These are phyloP conservation scores for Mesembrinibis cayennensis DNA, from an alignment of 2,113 vertebrate species.

Conservation along the genomic window DNA sequence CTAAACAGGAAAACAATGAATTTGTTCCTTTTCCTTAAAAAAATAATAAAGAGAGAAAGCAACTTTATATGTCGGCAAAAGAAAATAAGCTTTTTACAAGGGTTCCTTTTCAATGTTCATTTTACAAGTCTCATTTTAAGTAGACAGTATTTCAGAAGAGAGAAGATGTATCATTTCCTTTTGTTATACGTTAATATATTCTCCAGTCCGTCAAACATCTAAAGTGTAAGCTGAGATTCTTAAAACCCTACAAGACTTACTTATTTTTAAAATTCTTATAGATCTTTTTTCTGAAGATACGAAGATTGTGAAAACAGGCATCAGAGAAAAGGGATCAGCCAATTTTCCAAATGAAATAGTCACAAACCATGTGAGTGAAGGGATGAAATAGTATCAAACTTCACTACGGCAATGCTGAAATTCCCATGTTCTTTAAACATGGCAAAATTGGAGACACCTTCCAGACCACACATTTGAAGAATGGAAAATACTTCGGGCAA, in stretches of 20 bases:
- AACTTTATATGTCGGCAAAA: background rate
- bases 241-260: background rate
- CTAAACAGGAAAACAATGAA: background rate
- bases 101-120: background rate
- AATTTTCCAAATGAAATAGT: background rate
- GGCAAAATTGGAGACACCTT: background rate
- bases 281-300: background rate
- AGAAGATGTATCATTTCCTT: background rate
- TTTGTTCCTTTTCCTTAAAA: background rate
- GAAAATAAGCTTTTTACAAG: background rate
- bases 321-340: background rate
- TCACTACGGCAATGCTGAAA: background rate
- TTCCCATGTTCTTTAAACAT: background rate
- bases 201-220: background rate
- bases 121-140: background rate
- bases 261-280: background rate
- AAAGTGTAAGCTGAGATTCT: background rate
- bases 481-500: background rate
- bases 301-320: background rate
- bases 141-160: background rate
- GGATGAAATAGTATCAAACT: background rate
- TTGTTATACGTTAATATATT: background rate
- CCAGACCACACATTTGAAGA: background rate
- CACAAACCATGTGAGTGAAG: background rate
- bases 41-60: background rate